phyloP scores from a whole-genome alignment of 1,140 invertebrate genomes.

The Micrasema longulum region DNA sequence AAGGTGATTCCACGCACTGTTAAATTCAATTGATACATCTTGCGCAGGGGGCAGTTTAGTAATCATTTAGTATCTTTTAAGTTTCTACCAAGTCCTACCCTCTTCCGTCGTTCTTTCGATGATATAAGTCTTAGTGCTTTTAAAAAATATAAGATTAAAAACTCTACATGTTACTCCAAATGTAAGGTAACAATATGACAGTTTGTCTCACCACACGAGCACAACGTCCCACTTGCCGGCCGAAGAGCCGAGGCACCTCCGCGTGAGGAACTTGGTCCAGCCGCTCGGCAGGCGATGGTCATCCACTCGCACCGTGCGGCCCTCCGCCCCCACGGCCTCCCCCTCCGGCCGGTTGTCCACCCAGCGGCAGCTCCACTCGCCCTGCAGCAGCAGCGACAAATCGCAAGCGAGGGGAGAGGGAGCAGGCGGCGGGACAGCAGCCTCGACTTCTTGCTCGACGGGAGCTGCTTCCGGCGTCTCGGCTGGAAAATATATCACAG shows the following conservation, averaged over 20 bases:
- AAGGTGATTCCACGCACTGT: too few species aligned
- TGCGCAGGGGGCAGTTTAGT: too few species aligned
- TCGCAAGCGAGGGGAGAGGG: constrained; percentile 50
- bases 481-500: neutral
- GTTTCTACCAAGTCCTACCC: too few species aligned
- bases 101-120: too few species aligned
- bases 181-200: too few species aligned
- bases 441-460: too few species aligned
- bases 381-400: constrained; percentile 57
- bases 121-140: too few species aligned
- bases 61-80: too few species aligned
- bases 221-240: constrained; percentile 86
- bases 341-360: constrained; percentile 74
- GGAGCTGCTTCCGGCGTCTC: too few species aligned
- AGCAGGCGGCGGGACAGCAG: constrained; percentile 45
- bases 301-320: constrained; percentile 74
- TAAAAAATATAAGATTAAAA: too few species aligned
- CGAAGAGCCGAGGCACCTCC: constrained; percentile 74
- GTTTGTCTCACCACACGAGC: constrained; percentile 73
- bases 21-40: too few species aligned
- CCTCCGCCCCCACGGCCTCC: constrained; percentile 25
- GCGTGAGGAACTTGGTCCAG: constrained; percentile 82
- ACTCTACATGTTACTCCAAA: too few species aligned
- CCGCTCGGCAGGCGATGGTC: constrained; percentile 78
- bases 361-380: constrained; percentile 73